phyloP scores from a whole-genome alignment of 2,888 invertebrate genomes.

The Epinotia demarniana region DNA sequence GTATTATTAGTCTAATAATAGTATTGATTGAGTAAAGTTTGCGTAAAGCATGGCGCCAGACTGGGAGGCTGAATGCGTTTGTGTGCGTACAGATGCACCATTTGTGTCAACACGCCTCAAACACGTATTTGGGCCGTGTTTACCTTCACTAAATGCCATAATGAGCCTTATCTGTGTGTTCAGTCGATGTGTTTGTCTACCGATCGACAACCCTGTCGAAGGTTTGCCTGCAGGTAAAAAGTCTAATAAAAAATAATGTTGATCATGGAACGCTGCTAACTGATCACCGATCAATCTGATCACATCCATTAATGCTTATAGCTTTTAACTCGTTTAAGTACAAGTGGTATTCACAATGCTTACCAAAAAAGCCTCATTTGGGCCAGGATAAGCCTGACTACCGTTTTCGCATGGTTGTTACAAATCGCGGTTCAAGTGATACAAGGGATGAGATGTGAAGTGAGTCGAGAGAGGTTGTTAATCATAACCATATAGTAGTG shows the following conservation, averaged over 20 bases:
- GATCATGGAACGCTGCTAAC: conserved; percentile 11
- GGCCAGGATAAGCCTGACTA: background rate
- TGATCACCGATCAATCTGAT: conserved; percentile 16
- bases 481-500: background rate
- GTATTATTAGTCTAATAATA: background rate
- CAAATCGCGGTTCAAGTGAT: background rate
- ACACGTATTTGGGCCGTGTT: conserved; percentile 71
- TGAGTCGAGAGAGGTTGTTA: background rate
- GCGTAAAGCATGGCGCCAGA: conserved; percentile 9
- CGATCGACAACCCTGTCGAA: conserved; percentile 65
- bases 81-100: conserved; percentile 44
- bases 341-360: background rate
- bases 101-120: conserved; percentile 56
- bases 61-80: conserved; percentile 19
- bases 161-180: conserved; percentile 76
- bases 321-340: conserved; percentile 14
- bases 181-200: conserved; percentile 70
- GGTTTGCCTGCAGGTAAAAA: conserved; percentile 47
- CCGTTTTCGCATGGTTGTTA: background rate
- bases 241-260: conserved; percentile 7
- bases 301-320: conserved; percentile 1
- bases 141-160: conserved; percentile 78
- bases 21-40: conserved; percentile 18
- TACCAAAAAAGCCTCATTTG: background rate
- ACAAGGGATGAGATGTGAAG: background rate